phyloP scores from a whole-genome alignment of 2,888 invertebrate species.

The Pteria penguin region DNA sequence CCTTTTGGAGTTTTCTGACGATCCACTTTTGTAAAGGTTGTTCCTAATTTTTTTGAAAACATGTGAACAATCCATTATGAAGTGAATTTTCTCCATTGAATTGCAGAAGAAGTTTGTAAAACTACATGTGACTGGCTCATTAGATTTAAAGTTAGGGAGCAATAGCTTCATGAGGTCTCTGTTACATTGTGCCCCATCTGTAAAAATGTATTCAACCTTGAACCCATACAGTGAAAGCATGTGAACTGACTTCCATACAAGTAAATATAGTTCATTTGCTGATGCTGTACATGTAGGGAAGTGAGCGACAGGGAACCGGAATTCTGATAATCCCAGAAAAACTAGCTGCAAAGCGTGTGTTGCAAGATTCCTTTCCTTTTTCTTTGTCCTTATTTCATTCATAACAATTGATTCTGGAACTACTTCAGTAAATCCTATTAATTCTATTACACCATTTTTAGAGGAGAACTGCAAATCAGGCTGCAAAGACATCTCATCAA shows the following conservation, averaged over 20 bases:
- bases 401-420: slow-evolving; percentile 1
- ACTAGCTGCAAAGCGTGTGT: slow-evolving; percentile 6
- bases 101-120: background rate
- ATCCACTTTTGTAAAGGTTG: slow-evolving; percentile 42
- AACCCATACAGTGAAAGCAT: slow-evolving; percentile 35
- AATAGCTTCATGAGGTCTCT: slow-evolving; percentile 36
- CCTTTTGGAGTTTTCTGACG: background rate
- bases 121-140: background rate
- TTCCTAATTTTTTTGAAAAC: slow-evolving; percentile 41
- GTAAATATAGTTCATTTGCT: slow-evolving; percentile 27
- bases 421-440: slow-evolving; percentile 6
- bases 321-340: background rate
- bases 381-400: background rate
- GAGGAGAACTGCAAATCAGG: slow-evolving; percentile 26
- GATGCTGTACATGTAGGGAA: slow-evolving; percentile 1
- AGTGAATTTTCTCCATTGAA: background rate
- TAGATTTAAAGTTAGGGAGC: background rate
- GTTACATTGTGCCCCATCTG: slow-evolving; percentile 48
- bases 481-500: slow-evolving; percentile 52
- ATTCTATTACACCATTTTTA: background rate
- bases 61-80: slow-evolving; percentile 32
- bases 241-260: slow-evolving; percentile 44
- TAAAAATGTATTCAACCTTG: slow-evolving; percentile 20
- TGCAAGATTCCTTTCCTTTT: slow-evolving; percentile 1
- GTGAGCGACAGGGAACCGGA: slow-evolving; percentile 9